Evolutionary conservation across 2,113 vertebrate species (phyloP), one percentile per base, ranked within the genome.

Genomic region (Willisornis vidua): DNA sequence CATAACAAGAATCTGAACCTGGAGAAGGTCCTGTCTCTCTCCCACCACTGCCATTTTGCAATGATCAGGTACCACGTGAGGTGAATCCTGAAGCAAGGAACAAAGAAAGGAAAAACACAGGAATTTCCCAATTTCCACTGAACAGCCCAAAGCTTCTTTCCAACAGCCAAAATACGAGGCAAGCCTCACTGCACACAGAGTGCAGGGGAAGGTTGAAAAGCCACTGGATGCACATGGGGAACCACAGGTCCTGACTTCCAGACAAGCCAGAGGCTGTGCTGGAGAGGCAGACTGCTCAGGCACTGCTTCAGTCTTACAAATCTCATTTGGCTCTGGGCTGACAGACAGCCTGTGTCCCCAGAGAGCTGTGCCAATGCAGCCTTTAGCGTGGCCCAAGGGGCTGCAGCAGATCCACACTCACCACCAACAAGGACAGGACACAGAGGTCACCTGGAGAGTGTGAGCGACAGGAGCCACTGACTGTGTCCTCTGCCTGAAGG

Each of bases 361-460:
- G 33, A 28, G 41, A 16, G n/a, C 31, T 10, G 2, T 4, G 15
- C n/a, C 4, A 59, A 26, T 0, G 0, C 41, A n/a, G 74, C 57
- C 37, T 35, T 35, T 22, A 19, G 24, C 24, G 28, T 6, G 3
- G 33, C 35, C 57, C 5, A 2, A 2, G 59, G 39, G 74, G 83
- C 51, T 57, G 54, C 48, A 26, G 67, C 67, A 72, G 67, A 43
- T 62, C 6, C 41, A 5, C 48, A 7, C 12, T 5, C 7, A 23
- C 57, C 25, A 23, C 3, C 29, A 67, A 19, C 43, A n/a, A n/a
- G 35, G 43, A 10, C 10, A 43, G 46, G 51, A 70, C 3, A 6
- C 3, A 6, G 26, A 8, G 68, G 52, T 58, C 78, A 61, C 37
- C 29, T 1, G 1, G 51, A 57, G 37, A 67, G 7, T 0, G 0